Percentiles rank a stretch among this genome's conserved stretches.
These are phyloP conservation scores for Crematogaster levior DNA, from an alignment of 2,888 invertebrate genomes.

Conservation along the genomic window DNA sequence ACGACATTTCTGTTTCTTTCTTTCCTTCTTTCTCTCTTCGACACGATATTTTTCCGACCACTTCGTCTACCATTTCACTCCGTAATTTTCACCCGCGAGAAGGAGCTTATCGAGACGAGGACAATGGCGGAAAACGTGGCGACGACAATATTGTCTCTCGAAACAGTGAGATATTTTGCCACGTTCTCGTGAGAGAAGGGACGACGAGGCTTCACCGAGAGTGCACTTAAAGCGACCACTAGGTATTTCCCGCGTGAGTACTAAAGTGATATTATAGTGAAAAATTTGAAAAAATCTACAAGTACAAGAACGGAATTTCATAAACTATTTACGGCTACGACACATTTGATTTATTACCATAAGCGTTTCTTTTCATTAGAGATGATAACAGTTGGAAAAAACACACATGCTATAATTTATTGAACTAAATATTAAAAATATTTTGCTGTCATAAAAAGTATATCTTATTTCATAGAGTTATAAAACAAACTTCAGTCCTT, in stretches of 20 bases:
- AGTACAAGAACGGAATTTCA: background rate
- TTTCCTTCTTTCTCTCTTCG: background rate
- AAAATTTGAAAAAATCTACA: conserved; percentile 32
- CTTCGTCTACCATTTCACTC: background rate
- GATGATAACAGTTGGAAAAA: background rate
- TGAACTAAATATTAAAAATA: background rate
- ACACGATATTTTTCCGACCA: conserved; percentile 35
- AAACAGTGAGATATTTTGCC: conserved; percentile 64
- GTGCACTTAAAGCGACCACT: conserved; percentile 47
- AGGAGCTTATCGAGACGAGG: conserved; percentile 62
- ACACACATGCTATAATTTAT: too few species aligned
- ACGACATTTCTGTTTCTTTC: background rate
- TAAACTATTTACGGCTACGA: background rate
- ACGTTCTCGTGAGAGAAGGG: conserved; percentile 31
- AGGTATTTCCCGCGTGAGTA: conserved; percentile 48
- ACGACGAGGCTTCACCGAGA: conserved; percentile 34
- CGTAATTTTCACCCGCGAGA: conserved; percentile 52
- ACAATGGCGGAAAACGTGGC: conserved; percentile 60
- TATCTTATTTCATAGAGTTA: background rate
- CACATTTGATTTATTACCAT: background rate
- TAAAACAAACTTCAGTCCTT: background rate
- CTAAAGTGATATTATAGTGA: conserved; percentile 37
- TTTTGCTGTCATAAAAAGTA: background rate
- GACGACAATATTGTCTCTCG: conserved; percentile 71
- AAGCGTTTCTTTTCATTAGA: background rate